These are phyloP conservation scores for Siphlonurus alternatus DNA, from an alignment of 2,888 invertebrate genomes.

Conservation along the genomic window DNA sequence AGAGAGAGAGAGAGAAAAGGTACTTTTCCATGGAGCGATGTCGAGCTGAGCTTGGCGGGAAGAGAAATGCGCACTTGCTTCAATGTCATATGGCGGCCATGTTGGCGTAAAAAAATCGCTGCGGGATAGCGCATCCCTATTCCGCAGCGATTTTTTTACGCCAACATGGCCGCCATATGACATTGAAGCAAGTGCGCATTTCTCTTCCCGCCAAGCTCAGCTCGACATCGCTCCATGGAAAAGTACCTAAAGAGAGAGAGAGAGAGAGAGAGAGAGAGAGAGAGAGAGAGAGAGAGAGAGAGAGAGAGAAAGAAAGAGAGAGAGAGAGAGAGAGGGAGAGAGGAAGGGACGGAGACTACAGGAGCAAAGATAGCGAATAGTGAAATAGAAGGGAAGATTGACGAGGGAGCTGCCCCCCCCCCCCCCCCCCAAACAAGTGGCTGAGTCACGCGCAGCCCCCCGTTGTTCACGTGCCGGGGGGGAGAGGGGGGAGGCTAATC, in stretches of 20 bases:
- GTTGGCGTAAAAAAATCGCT: no score
- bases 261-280: background rate
- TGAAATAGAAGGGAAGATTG: background rate
- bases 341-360: background rate
- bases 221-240: no score
- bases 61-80: no score
- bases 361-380: constrained; percentile 1
- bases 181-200: no score
- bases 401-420: background rate
- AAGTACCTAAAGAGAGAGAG: background rate
- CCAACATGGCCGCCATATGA: no score
- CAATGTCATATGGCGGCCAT: no score
- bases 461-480: background rate
- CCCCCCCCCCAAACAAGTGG: background rate
- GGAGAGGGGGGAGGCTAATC: background rate
- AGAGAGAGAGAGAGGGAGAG: background rate
- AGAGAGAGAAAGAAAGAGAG: background rate
- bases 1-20: background rate
- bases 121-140: no score
- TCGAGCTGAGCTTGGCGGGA: no score
- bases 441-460: background rate
- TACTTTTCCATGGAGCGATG: no score
- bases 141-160: no score
- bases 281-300: background rate
- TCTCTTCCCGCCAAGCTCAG: no score